phyloP scores from a whole-genome alignment of 1,140 invertebrate species.

The Coelopa frigida region DNA sequence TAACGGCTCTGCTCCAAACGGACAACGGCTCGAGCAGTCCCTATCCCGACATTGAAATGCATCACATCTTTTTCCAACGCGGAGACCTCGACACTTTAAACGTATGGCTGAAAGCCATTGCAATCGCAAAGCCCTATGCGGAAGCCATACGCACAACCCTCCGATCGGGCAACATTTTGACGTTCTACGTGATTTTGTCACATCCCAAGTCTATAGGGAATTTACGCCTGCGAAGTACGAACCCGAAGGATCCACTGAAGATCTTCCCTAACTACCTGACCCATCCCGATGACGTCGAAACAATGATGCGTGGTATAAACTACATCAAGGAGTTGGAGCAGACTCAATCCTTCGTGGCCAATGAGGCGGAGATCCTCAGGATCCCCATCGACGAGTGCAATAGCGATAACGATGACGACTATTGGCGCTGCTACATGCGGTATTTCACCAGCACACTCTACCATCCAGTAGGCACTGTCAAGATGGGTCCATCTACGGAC shows the following conservation, averaged over 20 bases:
- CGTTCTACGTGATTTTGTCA: slow-evolving; percentile 59
- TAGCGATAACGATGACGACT: slow-evolving; percentile 51
- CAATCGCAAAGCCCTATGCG: slow-evolving; percentile 13
- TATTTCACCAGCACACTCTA: slow-evolving; percentile 58
- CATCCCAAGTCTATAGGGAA: slow-evolving; percentile 58
- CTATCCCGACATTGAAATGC: slow-evolving; percentile 38
- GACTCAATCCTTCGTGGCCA: slow-evolving; percentile 52
- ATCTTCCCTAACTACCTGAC: slow-evolving; percentile 67
- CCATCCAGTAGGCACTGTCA: slow-evolving; percentile 63
- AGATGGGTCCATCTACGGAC: slow-evolving; percentile 67
- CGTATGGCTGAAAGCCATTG: slow-evolving; percentile 7
- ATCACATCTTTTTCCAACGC: slow-evolving; percentile 21
- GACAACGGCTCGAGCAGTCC: slow-evolving; percentile 14
- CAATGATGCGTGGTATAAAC: slow-evolving; percentile 50
- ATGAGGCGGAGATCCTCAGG: slow-evolving; percentile 49
- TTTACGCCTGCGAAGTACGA: slow-evolving; percentile 32
- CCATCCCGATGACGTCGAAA: not conserved
- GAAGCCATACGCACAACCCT: slow-evolving; percentile 12
- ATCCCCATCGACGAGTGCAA: slow-evolving; percentile 56
- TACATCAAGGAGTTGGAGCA: slow-evolving; percentile 52
- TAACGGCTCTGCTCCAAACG: slow-evolving; percentile 24
- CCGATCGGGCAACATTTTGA: slow-evolving; percentile 15
- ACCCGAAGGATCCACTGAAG: slow-evolving; percentile 51
- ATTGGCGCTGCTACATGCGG: slow-evolving; percentile 67
- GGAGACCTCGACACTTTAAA: not conserved